Conservation (phyloP, 2,797 vertebrate species). For the Orientallactaga sibirica region DNA sequence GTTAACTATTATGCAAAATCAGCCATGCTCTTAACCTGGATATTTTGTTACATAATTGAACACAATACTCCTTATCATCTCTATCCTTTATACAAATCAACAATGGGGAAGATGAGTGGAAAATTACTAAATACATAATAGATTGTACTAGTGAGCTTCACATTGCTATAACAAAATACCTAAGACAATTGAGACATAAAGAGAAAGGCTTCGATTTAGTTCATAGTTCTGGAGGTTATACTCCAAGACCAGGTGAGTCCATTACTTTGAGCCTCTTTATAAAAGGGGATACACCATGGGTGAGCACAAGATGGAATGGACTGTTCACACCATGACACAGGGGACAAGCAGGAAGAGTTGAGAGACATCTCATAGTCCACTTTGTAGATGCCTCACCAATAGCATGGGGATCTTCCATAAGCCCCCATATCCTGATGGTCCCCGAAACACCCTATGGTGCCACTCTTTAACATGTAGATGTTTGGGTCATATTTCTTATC, state of each 20-base stretch:
- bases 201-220: neutral
- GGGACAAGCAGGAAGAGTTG: neutral
- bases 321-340: neutral
- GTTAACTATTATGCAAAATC: neutral
- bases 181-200: neutral
- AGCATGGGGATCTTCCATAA: too few relatives aligned
- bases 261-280: neutral
- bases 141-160: neutral
- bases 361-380: neutral
- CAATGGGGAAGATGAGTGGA: neutral
- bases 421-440: neutral
- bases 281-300: too few relatives aligned
- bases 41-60: neutral
- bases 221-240: neutral
- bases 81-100: neutral
- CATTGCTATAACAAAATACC: neutral
- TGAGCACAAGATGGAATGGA: too few relatives aligned
- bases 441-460: neutral
- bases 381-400: too few relatives aligned
- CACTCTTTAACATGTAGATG: fast-evolving
- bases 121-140: neutral
- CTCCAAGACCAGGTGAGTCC: neutral
- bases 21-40: neutral
- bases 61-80: neutral
- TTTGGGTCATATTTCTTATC: neutral